Percentiles rank a stretch among this genome's conserved stretches.
Evolutionary conservation across 1,140 invertebrate species (phyloP).

Genomic region (Trichomalopsis sarcophagae): DNA sequence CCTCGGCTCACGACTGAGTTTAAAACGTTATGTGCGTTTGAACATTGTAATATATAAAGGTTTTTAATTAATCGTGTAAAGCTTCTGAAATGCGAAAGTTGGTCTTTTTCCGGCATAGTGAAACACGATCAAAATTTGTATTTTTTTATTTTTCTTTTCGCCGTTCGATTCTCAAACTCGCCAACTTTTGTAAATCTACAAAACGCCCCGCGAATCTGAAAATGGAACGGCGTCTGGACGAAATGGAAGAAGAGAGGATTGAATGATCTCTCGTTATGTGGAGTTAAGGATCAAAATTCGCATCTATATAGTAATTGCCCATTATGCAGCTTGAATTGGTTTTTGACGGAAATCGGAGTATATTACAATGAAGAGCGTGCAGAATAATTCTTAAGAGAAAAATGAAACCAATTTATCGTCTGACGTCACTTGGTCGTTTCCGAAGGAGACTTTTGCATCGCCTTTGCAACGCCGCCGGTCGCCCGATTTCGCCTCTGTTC

Average conservation of each 20-base stretch:
- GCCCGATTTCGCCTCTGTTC: neutral
- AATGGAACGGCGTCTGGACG: neutral
- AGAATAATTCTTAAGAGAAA: conserved; percentile 11
- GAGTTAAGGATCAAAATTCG: neutral
- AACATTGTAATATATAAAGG: conserved; percentile 25
- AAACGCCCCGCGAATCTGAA: neutral
- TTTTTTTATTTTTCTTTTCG: neutral
- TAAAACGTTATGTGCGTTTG: conserved; percentile 7
- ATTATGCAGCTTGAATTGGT: conserved; percentile 13
- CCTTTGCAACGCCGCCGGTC: neutral
- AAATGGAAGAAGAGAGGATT: neutral
- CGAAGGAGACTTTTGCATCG: conserved; percentile 27
- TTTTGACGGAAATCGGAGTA: neutral
- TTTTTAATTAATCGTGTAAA: conserved; percentile 18
- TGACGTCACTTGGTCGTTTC: conserved; percentile 29
- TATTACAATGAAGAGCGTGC: conserved; percentile 13
- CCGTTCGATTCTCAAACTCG: neutral
- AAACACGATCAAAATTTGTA: neutral
- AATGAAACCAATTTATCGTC: neutral
- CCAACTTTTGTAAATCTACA: neutral
- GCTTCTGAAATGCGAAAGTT: conserved; percentile 21
- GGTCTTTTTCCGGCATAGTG: neutral
- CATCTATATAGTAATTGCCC: neutral
- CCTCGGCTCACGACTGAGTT: conserved; percentile 22
- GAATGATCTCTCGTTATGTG: neutral